Conservation (phyloP, 2,888 invertebrate genomes). For the Cryptus armator region DNA sequence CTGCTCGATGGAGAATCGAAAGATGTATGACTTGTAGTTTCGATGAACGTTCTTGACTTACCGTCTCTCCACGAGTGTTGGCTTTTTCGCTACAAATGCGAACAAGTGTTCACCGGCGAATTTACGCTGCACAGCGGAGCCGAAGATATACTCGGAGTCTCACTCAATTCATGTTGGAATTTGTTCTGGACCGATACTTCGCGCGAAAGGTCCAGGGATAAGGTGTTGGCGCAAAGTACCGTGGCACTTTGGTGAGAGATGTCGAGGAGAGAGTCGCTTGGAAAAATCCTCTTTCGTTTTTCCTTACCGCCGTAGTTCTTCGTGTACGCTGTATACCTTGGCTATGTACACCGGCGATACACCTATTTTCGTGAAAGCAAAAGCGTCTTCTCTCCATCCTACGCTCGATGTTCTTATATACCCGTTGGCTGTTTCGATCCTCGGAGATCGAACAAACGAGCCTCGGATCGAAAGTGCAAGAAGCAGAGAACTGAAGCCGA, state of each 20-base stretch:
- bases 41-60: background rate
- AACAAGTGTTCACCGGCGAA: background rate
- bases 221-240: constrained; percentile 27
- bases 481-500: constrained; percentile 7
- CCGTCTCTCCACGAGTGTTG: background rate
- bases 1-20: constrained; percentile 28
- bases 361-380: constrained; percentile 34
- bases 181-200: constrained; percentile 14
- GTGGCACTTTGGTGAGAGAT: constrained; percentile 34
- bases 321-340: background rate
- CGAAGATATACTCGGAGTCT: constrained; percentile 9
- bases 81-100: background rate
- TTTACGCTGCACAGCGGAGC: background rate
- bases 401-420: background rate
- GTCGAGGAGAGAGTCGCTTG: constrained; percentile 29
- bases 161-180: constrained; percentile 28
- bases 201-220: constrained; percentile 19
- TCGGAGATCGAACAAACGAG: constrained; percentile 19
- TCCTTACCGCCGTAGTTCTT: constrained; percentile 13
- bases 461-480: constrained; percentile 28
- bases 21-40: background rate
- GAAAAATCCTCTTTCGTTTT: constrained; percentile 26
- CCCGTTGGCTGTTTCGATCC: constrained; percentile 5
- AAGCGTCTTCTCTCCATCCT: constrained; percentile 14
- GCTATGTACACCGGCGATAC: constrained; percentile 2